phyloP scores from a whole-genome alignment of 2,888 invertebrate species.

The Prostheceraeus crozeri region DNA sequence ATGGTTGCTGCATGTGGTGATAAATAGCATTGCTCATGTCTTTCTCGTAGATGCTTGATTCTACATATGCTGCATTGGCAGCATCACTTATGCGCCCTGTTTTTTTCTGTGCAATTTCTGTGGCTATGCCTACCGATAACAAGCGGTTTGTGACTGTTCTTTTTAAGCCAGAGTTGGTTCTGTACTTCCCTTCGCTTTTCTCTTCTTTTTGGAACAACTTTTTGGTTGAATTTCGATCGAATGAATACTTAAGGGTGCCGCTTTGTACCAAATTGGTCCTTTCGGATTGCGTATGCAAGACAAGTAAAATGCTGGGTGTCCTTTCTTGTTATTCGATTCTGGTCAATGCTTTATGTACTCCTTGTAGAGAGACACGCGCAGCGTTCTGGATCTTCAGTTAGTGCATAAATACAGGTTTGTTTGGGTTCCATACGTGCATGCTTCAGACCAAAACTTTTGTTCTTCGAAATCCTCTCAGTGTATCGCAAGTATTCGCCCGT shows the following conservation, averaged over 20 bases:
- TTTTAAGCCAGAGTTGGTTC: slow-evolving; percentile 10
- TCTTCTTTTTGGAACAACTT: too few species aligned
- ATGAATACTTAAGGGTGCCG: not conserved
- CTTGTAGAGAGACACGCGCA: not conserved
- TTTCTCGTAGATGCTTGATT: slow-evolving; percentile 11
- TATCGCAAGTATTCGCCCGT: too few species aligned
- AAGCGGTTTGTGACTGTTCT: not conserved
- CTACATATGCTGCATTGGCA: not conserved
- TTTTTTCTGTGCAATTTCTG: slow-evolving; percentile 15
- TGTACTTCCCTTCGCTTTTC: too few species aligned
- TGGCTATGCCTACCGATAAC: not conserved
- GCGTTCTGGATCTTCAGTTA: not conserved
- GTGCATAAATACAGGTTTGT: not conserved
- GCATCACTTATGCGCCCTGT: slow-evolving; percentile 1
- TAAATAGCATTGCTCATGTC: not conserved
- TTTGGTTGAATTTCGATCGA: not conserved
- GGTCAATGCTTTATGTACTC: not conserved
- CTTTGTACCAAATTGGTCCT: not conserved
- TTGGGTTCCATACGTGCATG: slow-evolving; percentile 10
- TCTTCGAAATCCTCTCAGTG: slow-evolving; percentile 8
- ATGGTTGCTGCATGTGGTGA: too few species aligned
- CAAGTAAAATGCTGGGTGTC: slow-evolving; percentile 1
- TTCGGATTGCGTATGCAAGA: not conserved
- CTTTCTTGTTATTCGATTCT: not conserved
- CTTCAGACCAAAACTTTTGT: slow-evolving; percentile 2